phyloP scores from a whole-genome alignment of 2,113 vertebrate species.

The Calypte anna region DNA sequence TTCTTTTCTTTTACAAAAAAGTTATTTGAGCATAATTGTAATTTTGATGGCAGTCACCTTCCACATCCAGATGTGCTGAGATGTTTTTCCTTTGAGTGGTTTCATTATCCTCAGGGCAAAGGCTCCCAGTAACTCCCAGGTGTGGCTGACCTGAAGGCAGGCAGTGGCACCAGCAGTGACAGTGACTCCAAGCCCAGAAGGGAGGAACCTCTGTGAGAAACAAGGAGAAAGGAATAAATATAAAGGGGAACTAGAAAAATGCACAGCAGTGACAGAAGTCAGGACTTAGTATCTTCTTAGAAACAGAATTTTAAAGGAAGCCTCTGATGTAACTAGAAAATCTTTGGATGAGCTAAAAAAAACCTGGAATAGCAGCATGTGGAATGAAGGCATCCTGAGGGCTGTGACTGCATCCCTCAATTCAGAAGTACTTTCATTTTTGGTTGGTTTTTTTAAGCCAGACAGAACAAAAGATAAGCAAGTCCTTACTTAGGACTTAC shows the following conservation, averaged over 20 bases:
- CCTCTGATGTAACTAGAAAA: neutral
- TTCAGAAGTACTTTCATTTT: neutral
- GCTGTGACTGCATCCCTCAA: neutral
- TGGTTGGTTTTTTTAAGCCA: neutral
- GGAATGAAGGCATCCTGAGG: neutral
- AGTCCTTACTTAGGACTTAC: neutral
- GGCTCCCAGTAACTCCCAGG: neutral
- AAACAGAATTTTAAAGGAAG: neutral
- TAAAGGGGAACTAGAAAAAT: slow-evolving; percentile 12
- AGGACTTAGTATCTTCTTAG: neutral
- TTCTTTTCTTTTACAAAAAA: neutral
- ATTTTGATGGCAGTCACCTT: slow-evolving; percentile 29
- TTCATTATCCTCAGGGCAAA: slow-evolving; percentile 21
- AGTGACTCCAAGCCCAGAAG: neutral
- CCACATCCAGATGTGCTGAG: slow-evolving; percentile 26
- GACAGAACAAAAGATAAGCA: neutral
- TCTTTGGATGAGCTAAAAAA: neutral
- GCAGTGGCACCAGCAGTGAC: slow-evolving; percentile 39
- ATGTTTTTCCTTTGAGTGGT: slow-evolving; percentile 19
- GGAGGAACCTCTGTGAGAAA: neutral
- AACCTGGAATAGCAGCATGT: neutral
- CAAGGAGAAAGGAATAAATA: neutral
- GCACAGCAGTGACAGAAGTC: neutral
- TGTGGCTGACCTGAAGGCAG: slow-evolving; percentile 12
- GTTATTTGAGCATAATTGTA: neutral